phyloP scores from a whole-genome alignment of 2,888 invertebrate species.

The Heliothis peltigera region DNA sequence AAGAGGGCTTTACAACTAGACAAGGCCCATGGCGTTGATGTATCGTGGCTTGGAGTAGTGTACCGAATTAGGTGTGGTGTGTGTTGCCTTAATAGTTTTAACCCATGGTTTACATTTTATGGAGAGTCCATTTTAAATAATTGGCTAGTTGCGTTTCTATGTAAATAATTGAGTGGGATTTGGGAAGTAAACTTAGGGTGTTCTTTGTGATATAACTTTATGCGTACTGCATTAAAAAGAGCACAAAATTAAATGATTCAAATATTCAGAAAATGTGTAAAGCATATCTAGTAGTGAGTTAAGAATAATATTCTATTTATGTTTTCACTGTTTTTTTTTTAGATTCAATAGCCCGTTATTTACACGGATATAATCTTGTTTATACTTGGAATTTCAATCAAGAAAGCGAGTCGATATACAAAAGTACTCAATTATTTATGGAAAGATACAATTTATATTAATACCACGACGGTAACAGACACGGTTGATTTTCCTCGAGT shows the following conservation, averaged over 20 bases:
- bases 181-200: neutral
- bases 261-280: neutral
- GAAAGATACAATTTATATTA: conserved; percentile 30
- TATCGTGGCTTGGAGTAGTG: conserved; percentile 47
- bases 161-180: conserved; percentile 15
- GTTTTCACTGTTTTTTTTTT: neutral
- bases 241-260: neutral
- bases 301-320: neutral
- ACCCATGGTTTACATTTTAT: conserved; percentile 41
- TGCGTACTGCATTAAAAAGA: neutral
- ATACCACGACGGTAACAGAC: conserved; percentile 28
- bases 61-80: conserved; percentile 52
- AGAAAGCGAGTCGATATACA: conserved; percentile 13
- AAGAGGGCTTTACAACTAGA: conserved; percentile 69
- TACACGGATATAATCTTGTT: neutral
- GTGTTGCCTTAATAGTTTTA: conserved; percentile 49
- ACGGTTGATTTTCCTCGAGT: conserved; percentile 40
- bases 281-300: neutral
- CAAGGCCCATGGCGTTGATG: conserved; percentile 60
- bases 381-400: neutral
- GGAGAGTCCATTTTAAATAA: conserved; percentile 33
- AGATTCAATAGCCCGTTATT: neutral
- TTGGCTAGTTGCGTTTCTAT: conserved; percentile 11
- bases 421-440: conserved; percentile 23
- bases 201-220: neutral